A percentile compares a stretch with the other conserved stretches of the same genome.
Conservation (phyloP, 2,797 vertebrate genomes). For the Rhinophrynus dorsalis region DNA sequence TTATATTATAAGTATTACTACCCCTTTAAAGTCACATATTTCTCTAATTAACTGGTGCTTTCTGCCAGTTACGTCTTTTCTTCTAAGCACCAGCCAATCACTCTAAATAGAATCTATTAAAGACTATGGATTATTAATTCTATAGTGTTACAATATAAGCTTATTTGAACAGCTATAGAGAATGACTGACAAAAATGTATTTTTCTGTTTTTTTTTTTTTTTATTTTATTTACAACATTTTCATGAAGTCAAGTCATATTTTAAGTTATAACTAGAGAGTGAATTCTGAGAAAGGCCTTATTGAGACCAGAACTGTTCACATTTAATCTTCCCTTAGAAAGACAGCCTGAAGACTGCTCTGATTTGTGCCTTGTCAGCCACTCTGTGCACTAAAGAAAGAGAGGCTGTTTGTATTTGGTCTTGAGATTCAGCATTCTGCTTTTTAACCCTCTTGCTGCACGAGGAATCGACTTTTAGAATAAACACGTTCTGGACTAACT, state of each 20-base stretch:
- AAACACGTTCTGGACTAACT: no score
- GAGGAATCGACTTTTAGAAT: no score
- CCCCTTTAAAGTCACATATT: no score
- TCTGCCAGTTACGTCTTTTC: no score
- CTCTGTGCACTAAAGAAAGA: conserved; percentile 46
- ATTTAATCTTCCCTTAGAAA: conserved; percentile 62
- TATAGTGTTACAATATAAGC: not conserved
- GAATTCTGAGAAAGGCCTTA: conserved; percentile 54
- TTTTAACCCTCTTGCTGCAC: conserved; percentile 20
- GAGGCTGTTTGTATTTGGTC: conserved; percentile 16
- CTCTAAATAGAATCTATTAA: no score
- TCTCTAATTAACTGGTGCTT: no score
- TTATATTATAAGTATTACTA: no score
- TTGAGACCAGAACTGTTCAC: conserved; percentile 53
- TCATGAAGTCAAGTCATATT: conserved; percentile 54
- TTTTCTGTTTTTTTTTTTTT: no score
- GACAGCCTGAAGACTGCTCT: conserved; percentile 56
- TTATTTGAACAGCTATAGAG: not conserved
- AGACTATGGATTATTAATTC: conserved; percentile 13
- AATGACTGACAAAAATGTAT: conserved; percentile 30
- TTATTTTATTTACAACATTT: conserved; percentile 44
- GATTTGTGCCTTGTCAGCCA: conserved; percentile 57
- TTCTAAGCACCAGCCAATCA: no score
- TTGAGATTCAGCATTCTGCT: conserved; percentile 54
- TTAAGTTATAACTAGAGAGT: conserved; percentile 51